Base-by-base conservation (phyloP, 2,113 vertebrate genomes). In the Xenopus laevis region DNA sequence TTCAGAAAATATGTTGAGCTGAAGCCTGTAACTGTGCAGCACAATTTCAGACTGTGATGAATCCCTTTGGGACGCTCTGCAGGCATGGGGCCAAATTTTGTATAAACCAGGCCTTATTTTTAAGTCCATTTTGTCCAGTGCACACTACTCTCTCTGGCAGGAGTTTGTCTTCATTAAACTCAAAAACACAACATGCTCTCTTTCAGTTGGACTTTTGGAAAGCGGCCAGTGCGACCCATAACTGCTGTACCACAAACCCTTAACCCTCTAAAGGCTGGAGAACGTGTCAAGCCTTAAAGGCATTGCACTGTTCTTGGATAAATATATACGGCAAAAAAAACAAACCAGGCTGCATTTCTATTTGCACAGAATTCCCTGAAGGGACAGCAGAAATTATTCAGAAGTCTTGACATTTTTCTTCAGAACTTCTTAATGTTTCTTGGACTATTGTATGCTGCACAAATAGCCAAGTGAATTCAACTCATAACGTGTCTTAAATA, bases 121-220 rank as follows among this genome's bases (percentile, higher is more conserved):
- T 79, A 81, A 79, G 83, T 75, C 81, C 79, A 79, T 80, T 80
- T 86, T 87, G 69, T 78, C 82, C 77, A 79, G 70, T 81, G 78
- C 78, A 81, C 73, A 83, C 78, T 81, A 27, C 73, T 70, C 74
- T 65, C 73, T 81, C 83, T 80, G 82, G 82, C 81, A 86, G 84
- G 82, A 87, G 82, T 79, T 80, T 82, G 84, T 88, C 84, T 88
- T 90, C 86, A 83, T 84, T 85, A 83, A 81, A 83, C 79, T 12
- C 77, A 74, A 79, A 65, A 77, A 82, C 79, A 44, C 84, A 88
- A 88, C 86, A 86, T 79, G 84, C 75, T 82, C 86, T 83, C 78
- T 89, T 88, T 84, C 79, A 83, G 81, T 83, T 80, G 81, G 60
- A 50, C 74, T 79, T 71, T 46, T 84, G 83, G 87, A 80, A 59